Base-by-base conservation (phyloP, 2,797 vertebrate genomes). In the Saxicola maurus region DNA sequence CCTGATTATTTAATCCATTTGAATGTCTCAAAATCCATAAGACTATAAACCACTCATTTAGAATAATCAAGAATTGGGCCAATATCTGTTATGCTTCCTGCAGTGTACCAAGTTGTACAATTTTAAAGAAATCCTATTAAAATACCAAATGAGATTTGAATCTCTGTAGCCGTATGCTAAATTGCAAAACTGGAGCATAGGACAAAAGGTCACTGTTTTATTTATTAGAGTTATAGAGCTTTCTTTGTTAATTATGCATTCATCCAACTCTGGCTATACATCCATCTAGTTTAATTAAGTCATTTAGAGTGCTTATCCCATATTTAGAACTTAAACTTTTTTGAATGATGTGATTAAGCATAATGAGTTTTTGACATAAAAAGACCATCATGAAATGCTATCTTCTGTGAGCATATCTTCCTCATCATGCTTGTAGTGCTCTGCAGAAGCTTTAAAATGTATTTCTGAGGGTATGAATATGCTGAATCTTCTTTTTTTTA, bases 91-190 rank as follows among this genome's bases (percentile, higher is more conserved):
- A 24, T 75, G 43, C 35, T 88, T 89, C 30, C 30, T 80, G 46
- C 42, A 66, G 7, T 40, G 51, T 88, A 78, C 46, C 31, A 51
- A 86, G 64, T 87, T 86, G 28, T 71, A 17, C 1, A 0, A 73
- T 83, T 84, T 89, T 88, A 53, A 92, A 91, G 74, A 87, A 95
- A 94, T 94, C 89, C 67, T 91, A 92, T 95, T 92, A 94, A 94
- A 91, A 95, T 95, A 82, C 82, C 86, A 89, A 76, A 91, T 71
- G 94, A 92, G 94, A 93, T 95, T 92, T 86, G 64, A 71, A 76
- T 82, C 73, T 93, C 55, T 89, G 17, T 71, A 93, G 59, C 67
- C 46, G 23, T 86, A 92, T 60, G 52, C 76, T 76, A 69, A 89
- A 91, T 17, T 71, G 49, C 56, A 79, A 67, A 93, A 83, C 57